Base-by-base conservation (phyloP, 2,888 invertebrate genomes). In the Lasioglossum vierecki region DNA sequence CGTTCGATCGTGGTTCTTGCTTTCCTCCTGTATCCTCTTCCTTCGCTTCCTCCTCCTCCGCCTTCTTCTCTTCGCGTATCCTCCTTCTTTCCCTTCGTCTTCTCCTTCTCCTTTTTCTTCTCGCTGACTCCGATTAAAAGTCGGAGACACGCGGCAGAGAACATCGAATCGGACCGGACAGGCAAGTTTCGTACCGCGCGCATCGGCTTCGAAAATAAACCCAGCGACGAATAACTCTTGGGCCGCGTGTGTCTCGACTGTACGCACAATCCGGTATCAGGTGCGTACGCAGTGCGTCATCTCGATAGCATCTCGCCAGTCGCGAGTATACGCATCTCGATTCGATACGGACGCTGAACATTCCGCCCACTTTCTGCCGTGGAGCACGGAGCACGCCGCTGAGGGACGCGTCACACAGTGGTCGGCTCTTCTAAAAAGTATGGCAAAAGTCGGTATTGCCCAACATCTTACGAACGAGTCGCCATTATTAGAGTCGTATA, bases 211-310 rank as follows among this genome's bases (percentile, higher is more conserved):
- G 92, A 94, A 94, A 94, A 93, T 93, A 94, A 94, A 90, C 92
- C 88, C 86, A 88, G 88, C 89, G 90, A 91, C 89, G 89, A 92
- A 92, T 93, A 93, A 92, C 92, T 93, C 84, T 85, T 82, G 66
- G 82, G 39, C 35, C 46, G 81, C 81, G 79, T 85, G 89, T 79
- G 87, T 84, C 82, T 88, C n/a, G 35, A 30, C 53, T 57, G 35
- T 26, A 90, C 89, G 89, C 88, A 83, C 88, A 88, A 88, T 89
- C 90, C 89, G 88, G 93, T 94, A 94, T 94, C 94, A 94, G 94
- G 94, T 94, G 94, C 93, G 91, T 92, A 92, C 89, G 94, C 94
- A 93, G 93, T 94, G 94, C 93, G 92, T 95, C 94, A 94, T 94
- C 88, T 93, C 92, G 95, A 95, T 95, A 94, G 92, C 92, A 95